A percentile compares a stretch with the other conserved stretches of the same genome.
Conservation (phyloP, 30 jellyfish, hydroid and myxozoan genomes). For the Rhopilema esculentum region DNA sequence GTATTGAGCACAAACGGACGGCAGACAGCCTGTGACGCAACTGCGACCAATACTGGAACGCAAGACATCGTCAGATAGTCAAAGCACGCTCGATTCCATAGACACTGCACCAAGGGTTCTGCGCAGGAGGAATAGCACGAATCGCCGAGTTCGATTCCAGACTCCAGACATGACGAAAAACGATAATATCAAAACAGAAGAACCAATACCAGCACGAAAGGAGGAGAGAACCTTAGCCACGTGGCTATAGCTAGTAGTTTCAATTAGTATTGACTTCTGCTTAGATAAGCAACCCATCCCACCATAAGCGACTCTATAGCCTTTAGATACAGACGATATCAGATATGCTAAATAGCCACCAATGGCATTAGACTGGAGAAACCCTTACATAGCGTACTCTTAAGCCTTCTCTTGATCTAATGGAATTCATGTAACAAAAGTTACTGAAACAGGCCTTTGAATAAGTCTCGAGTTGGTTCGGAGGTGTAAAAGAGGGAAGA, state of each 20-base stretch:
- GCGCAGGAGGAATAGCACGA: slow-evolving; percentile 72
- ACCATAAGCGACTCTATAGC: too few relatives aligned
- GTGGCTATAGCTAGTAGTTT: slow-evolving; percentile 41
- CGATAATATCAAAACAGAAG: neutral
- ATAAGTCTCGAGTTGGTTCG: too few relatives aligned
- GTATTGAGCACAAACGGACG: slow-evolving; percentile 23
- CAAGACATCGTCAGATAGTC: slow-evolving; percentile 62
- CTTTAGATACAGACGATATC: too few relatives aligned
- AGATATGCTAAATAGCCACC: too few relatives aligned
- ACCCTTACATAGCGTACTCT: too few relatives aligned
- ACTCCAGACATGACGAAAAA: slow-evolving; percentile 19
- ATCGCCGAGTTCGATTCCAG: slow-evolving; percentile 51
- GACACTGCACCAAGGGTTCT: slow-evolving; percentile 61
- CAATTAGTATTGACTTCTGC: neutral
- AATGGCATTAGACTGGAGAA: too few relatives aligned
- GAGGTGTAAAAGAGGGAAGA: too few relatives aligned
- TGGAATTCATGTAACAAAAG: too few relatives aligned
- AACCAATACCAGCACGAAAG: neutral
- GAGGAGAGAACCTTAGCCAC: slow-evolving; percentile 36
- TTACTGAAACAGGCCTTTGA: too few relatives aligned
- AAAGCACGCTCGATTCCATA: slow-evolving; percentile 46
- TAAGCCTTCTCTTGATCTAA: too few relatives aligned
- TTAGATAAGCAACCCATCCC: neutral
- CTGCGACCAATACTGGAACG: slow-evolving; percentile 9
- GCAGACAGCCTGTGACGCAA: neutral